Conservation (phyloP, 2,797 vertebrate species). For the Gambusia yucatana region DNA sequence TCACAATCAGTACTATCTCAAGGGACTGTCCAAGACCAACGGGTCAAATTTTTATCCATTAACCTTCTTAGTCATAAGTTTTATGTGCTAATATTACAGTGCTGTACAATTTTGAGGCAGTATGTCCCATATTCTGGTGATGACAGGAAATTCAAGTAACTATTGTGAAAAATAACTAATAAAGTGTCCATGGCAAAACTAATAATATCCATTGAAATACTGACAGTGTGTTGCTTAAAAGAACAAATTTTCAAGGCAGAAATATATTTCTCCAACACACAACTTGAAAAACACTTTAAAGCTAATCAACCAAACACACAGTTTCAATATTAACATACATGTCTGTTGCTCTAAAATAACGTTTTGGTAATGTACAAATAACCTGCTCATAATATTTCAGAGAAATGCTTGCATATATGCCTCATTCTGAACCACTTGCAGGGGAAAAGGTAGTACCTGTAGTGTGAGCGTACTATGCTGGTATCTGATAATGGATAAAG, state of each 20-base stretch:
- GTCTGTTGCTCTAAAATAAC: neutral
- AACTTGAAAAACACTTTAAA: neutral
- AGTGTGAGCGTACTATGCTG: constrained; percentile 18
- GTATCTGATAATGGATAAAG: constrained; percentile 46
- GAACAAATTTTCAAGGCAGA: neutral
- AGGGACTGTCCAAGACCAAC: neutral
- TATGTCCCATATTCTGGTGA: neutral
- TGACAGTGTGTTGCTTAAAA: neutral
- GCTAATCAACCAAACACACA: neutral
- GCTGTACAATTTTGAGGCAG: neutral
- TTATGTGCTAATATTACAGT: too few species aligned
- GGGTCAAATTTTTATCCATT: neutral
- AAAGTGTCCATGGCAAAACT: neutral
- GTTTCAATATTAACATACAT: neutral
- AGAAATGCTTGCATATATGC: neutral
- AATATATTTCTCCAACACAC: neutral
- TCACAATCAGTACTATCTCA: neutral
- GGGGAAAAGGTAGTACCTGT: neutral
- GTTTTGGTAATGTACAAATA: neutral
- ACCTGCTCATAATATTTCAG: neutral
- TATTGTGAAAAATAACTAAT: neutral
- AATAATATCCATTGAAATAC: neutral
- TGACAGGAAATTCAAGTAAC: neutral
- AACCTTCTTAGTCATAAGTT: neutral
- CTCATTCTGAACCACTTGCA: neutral